phyloP scores from a whole-genome alignment of 1,140 invertebrate species.

The Nasonia giraulti region DNA sequence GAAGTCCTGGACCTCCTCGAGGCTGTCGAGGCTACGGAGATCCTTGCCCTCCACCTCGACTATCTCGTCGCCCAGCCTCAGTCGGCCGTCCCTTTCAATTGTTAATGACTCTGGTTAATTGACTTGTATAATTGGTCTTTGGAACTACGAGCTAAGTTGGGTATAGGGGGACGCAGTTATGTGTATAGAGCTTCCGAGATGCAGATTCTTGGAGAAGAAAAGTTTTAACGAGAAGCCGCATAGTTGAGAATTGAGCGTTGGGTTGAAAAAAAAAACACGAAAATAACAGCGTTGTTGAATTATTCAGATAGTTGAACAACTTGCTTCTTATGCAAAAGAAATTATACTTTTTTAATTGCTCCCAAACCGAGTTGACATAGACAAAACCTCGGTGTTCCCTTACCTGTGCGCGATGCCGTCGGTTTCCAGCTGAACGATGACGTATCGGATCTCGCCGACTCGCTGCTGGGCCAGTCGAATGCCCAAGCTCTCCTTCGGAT shows the following conservation, averaged over 20 bases:
- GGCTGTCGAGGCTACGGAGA: constrained; percentile 83
- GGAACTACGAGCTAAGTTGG: too few species aligned
- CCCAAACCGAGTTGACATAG: too few species aligned
- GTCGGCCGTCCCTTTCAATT: constrained; percentile 82
- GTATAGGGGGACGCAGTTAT: too few species aligned
- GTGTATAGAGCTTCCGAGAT: too few species aligned
- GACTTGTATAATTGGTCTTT: too few species aligned
- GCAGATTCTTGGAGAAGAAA: background rate
- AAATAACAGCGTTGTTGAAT: too few species aligned
- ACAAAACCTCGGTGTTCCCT: constrained; percentile 46
- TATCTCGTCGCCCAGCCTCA: constrained; percentile 89
- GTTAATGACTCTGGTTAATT: background rate
- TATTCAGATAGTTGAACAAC: too few species aligned
- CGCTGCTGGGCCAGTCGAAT: constrained; percentile 82
- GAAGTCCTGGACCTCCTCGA: constrained; percentile 77
- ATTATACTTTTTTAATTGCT: too few species aligned
- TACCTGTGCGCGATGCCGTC: constrained; percentile 87
- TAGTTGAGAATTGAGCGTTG: background rate
- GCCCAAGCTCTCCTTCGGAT: constrained; percentile 80
- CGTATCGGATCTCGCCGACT: constrained; percentile 82
- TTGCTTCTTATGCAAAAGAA: too few species aligned
- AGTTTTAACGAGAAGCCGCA: background rate
- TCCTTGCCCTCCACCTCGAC: constrained; percentile 89
- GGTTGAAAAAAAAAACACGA: too few species aligned
- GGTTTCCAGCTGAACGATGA: constrained; percentile 87